Percentiles rank a stretch among this genome's conserved stretches.
Conservation (phyloP, 2,888 invertebrate genomes). For the Omphaloscelis lunosa region DNA sequence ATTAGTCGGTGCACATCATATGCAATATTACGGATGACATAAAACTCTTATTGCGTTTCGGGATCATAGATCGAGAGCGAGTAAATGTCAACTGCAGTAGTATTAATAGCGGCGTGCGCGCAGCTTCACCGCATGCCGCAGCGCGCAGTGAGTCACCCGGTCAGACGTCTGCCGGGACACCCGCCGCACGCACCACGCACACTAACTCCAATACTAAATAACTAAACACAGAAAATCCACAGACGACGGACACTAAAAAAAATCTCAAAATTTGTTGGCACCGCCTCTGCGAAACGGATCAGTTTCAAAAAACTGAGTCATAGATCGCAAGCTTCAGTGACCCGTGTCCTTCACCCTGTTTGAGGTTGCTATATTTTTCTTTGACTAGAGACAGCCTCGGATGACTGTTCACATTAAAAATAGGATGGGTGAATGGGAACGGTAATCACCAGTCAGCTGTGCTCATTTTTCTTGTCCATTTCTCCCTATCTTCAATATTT, state of each 20-base stretch:
- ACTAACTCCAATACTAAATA: conserved; percentile 60
- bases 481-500: not conserved
- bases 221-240: conserved; percentile 48
- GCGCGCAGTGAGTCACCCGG: conserved; percentile 83
- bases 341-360: conserved; percentile 40
- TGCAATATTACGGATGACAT: conserved; percentile 64
- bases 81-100: conserved; percentile 88
- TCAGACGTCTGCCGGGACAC: conserved; percentile 86
- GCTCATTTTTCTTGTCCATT: not conserved
- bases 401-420: conserved; percentile 7
- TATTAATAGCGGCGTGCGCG: conserved; percentile 84
- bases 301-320: conserved; percentile 36
- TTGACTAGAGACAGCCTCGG: not conserved
- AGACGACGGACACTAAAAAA: not conserved
- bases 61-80: conserved; percentile 85
- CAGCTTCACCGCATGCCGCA: conserved; percentile 78
- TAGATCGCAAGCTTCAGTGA: conserved; percentile 4
- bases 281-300: conserved; percentile 12
- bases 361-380: conserved; percentile 7
- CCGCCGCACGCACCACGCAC: conserved; percentile 75
- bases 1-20: conserved; percentile 45
- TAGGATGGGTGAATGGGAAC: not conserved
- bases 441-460: not conserved
- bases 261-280: conserved; percentile 24
- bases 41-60: conserved; percentile 75